Percentiles rank a stretch among this genome's conserved stretches.
These are phyloP conservation scores for Mastigias papua DNA, from an alignment of 30 jellyfish, hydroid and myxozoan species.

Conservation along the genomic window DNA sequence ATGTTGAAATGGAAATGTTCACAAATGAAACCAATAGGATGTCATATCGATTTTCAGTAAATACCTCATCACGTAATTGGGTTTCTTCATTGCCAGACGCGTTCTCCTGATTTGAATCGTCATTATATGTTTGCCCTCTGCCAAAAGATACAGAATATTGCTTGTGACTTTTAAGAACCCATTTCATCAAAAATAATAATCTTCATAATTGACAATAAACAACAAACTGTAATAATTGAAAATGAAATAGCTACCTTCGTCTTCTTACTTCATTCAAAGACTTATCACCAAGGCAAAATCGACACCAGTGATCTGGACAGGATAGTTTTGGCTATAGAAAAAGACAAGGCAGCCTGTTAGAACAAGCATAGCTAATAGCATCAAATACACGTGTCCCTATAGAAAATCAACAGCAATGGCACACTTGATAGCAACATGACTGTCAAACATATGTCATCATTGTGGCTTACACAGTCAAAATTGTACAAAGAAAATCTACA, in stretches of 20 bases:
- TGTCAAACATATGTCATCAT: too few species aligned
- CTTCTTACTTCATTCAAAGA: slow-evolving; percentile 5
- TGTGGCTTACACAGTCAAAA: too few species aligned
- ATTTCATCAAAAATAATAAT: background rate
- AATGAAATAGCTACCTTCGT: slow-evolving; percentile 40
- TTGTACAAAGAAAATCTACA: too few species aligned
- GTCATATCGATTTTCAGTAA: too few species aligned
- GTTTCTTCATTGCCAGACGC: background rate
- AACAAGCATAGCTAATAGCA: background rate
- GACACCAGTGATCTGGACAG: slow-evolving; percentile 60
- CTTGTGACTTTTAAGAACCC: background rate
- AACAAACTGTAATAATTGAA: too few species aligned
- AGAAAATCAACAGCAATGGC: too few species aligned
- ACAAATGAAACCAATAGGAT: too few species aligned
- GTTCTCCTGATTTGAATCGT: background rate
- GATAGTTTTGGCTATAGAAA: slow-evolving; percentile 42
- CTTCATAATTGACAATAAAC: background rate
- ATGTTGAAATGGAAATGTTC: too few species aligned
- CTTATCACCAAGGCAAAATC: slow-evolving; percentile 62
- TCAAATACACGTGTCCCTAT: too few species aligned
- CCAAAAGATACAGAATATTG: background rate
- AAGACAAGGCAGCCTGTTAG: background rate
- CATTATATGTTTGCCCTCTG: background rate
- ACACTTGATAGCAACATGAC: too few species aligned
- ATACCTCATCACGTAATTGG: background rate